Conservation (phyloP, 2,888 invertebrate species). For the Hedychridium roseum region DNA sequence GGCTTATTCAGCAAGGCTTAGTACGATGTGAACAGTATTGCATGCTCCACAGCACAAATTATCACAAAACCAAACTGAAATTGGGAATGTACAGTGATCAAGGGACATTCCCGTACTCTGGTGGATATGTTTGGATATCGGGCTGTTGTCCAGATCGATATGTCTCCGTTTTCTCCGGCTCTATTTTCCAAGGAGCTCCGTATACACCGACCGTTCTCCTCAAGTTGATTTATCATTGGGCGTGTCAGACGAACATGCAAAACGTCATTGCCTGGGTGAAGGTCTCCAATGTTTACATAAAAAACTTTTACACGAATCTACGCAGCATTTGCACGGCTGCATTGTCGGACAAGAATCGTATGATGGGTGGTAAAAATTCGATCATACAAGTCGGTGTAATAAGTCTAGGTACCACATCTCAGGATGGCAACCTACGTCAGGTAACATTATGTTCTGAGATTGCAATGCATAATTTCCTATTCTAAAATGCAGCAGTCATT, state of each 20-base stretch:
- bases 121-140: conserved; percentile 91
- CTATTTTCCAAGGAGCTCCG: conserved; percentile 85
- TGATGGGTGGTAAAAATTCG: conserved; percentile 72
- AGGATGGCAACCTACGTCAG: conserved; percentile 69
- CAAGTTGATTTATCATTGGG: conserved; percentile 90
- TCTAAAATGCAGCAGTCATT: background rate
- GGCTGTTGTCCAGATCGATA: conserved; percentile 86
- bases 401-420: conserved; percentile 85
- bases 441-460: conserved; percentile 27
- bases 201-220: conserved; percentile 84
- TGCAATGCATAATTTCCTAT: conserved; percentile 9
- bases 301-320: conserved; percentile 74
- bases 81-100: conserved; percentile 88
- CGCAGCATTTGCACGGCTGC: conserved; percentile 83
- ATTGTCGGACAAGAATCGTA: conserved; percentile 77
- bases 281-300: conserved; percentile 76
- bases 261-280: conserved; percentile 91
- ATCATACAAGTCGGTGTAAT: conserved; percentile 77
- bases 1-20: conserved; percentile 87
- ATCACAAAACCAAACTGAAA: conserved; percentile 73
- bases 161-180: conserved; percentile 87
- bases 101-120: conserved; percentile 84
- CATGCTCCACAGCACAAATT: conserved; percentile 67
- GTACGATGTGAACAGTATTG: conserved; percentile 84
- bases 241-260: conserved; percentile 88